Conservation (phyloP, 2,888 invertebrate species). For the Muscina levida region DNA sequence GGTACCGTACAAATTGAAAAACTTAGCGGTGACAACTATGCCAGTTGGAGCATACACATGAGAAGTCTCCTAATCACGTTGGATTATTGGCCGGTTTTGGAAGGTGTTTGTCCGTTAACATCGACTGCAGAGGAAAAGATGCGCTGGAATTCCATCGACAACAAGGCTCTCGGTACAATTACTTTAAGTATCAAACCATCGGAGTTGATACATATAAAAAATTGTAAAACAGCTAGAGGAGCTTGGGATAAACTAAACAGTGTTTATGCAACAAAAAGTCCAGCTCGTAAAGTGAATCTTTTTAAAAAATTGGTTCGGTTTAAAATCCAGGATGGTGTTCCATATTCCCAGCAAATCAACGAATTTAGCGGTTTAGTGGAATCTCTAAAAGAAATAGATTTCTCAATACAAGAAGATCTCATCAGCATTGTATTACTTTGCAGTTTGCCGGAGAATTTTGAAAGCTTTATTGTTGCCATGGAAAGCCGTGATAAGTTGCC, state of each 20-base stretch:
- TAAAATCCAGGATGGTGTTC: neutral
- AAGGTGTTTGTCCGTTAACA: constrained; percentile 9
- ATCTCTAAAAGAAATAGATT: neutral
- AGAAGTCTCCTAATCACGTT: no score
- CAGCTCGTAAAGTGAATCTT: neutral
- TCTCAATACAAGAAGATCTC: neutral
- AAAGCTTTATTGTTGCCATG: constrained; percentile 38
- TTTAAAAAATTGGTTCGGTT: constrained; percentile 18
- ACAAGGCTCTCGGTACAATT: no score
- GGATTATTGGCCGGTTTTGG: no score
- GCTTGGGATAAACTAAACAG: no score
- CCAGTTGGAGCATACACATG: constrained; percentile 21
- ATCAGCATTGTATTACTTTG: constrained; percentile 28
- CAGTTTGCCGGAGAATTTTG: constrained; percentile 20
- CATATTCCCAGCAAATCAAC: neutral
- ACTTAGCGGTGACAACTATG: constrained; percentile 36
- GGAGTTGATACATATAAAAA: constrained; percentile 42
- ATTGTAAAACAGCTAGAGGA: no score
- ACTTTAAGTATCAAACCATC: constrained; percentile 40
- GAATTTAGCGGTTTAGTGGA: neutral
- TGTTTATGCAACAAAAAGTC: neutral
- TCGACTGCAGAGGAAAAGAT: constrained; percentile 26
- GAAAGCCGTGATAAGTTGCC: constrained; percentile 2
- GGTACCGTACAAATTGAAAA: constrained; percentile 38
- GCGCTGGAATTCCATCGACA: constrained; percentile 24